phyloP scores from a whole-genome alignment of 2,888 invertebrate genomes.

The Rotaria macrura region DNA sequence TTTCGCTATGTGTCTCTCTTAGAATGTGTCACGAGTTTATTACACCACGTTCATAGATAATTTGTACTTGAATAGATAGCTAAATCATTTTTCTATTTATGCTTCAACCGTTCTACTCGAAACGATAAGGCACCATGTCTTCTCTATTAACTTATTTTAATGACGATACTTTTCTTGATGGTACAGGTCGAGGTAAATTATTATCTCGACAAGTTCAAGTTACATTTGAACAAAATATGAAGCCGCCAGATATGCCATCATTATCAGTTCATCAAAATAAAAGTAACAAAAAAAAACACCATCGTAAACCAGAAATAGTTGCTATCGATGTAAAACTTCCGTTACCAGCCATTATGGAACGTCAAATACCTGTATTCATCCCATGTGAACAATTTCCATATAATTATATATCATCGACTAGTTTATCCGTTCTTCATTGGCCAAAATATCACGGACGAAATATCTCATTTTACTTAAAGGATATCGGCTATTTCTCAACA shows the following conservation, averaged over 20 bases:
- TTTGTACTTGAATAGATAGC: background rate
- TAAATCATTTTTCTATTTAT: no score
- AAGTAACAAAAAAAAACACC: background rate
- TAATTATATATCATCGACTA: background rate
- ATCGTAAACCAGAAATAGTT: background rate
- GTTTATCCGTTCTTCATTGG: background rate
- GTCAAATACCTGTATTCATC: background rate
- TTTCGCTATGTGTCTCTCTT: background rate
- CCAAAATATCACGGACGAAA: background rate
- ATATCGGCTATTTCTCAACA: slow-evolving; percentile 6
- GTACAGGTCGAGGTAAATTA: background rate
- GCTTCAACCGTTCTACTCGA: background rate
- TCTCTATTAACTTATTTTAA: background rate
- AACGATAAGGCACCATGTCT: background rate
- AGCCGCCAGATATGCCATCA: background rate
- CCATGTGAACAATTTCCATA: background rate
- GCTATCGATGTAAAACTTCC: background rate
- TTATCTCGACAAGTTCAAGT: background rate
- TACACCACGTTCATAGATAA: no score
- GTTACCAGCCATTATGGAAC: background rate
- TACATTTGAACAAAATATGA: background rate
- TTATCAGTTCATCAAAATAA: background rate
- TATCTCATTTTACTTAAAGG: background rate
- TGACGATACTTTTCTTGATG: background rate
- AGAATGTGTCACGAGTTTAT: background rate